Conservation (phyloP, 2,113 vertebrate genomes). For the Agelaius phoeniceus region DNA sequence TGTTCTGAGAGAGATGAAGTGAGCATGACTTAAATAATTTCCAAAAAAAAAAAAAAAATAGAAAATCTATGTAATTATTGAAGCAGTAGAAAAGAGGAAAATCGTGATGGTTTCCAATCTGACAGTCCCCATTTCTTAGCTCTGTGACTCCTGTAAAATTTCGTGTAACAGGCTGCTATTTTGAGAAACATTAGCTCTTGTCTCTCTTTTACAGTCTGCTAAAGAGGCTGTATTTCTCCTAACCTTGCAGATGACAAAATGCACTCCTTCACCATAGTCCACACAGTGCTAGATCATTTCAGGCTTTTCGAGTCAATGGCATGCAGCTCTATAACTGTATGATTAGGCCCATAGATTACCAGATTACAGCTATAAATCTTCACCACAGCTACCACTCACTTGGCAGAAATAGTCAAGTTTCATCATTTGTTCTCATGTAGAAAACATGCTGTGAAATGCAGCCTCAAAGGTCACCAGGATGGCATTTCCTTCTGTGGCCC, state of each 20-base stretch:
- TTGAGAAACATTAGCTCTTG: constrained; percentile 33
- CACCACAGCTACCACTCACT: constrained; percentile 23
- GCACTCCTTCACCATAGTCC: constrained; percentile 25
- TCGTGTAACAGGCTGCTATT: background rate
- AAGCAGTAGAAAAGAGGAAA: background rate
- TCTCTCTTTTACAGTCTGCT: constrained; percentile 32
- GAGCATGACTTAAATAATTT: background rate
- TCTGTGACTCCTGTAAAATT: background rate
- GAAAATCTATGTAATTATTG: constrained; percentile 13
- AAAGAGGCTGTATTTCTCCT: constrained; percentile 49
- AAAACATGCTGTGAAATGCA: constrained; percentile 45
- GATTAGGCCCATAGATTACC: constrained; percentile 62
- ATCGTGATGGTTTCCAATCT: background rate
- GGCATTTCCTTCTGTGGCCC: constrained; percentile 31
- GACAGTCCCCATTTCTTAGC: constrained; percentile 1
- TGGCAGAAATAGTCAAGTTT: constrained; percentile 37
- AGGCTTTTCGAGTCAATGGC: constrained; percentile 45
- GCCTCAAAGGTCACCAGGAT: constrained; percentile 41
- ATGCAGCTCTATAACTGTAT: constrained; percentile 41
- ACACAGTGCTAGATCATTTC: constrained; percentile 58
- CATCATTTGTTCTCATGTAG: constrained; percentile 38
- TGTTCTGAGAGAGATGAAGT: background rate
- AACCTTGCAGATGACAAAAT: constrained; percentile 68
- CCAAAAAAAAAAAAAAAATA: background rate
- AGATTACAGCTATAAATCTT: constrained; percentile 60